A percentile compares a stretch with the other conserved stretches of the same genome.
phyloP scores from a whole-genome alignment of 2,797 vertebrate species.

The Labroides dimidiatus region DNA sequence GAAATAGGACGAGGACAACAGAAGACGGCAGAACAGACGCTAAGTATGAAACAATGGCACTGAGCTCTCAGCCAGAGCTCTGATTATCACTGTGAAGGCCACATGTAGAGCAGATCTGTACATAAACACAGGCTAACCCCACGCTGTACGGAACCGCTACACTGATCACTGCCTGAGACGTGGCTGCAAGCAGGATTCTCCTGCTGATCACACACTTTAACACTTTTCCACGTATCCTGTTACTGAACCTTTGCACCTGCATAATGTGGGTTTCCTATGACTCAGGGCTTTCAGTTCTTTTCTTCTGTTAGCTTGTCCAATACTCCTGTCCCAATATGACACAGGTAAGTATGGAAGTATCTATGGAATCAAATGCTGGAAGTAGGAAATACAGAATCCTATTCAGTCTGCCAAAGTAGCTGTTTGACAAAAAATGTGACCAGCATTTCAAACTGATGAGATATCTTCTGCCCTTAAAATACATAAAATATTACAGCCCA shows the following conservation, averaged over 20 bases:
- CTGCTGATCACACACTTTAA: constrained; percentile 61
- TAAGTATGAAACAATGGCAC: constrained; percentile 6
- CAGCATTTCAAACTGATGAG: no score
- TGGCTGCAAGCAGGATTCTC: constrained; percentile 55
- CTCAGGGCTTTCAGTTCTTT: background rate
- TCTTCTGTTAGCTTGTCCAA: background rate
- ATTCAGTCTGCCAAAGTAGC: background rate
- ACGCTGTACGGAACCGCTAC: constrained; percentile 44
- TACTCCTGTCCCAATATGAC: background rate
- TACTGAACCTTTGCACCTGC: constrained; percentile 41
- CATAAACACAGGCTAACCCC: constrained; percentile 32
- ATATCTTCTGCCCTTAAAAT: no score
- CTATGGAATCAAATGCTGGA: background rate
- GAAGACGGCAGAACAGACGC: background rate
- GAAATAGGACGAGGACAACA: constrained; percentile 40
- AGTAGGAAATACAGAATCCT: background rate
- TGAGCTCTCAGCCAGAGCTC: constrained; percentile 21
- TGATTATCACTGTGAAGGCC: constrained; percentile 16
- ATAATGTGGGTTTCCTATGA: constrained; percentile 4
- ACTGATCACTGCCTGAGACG: constrained; percentile 52
- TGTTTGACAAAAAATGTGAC: no score
- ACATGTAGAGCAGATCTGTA: constrained; percentile 29
- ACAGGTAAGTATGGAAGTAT: background rate
- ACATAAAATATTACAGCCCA: no score
- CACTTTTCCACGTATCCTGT: constrained; percentile 19